Evolutionary conservation across 2,797 vertebrate genomes (phyloP).

Genomic region (Enteromius mattozi): DNA sequence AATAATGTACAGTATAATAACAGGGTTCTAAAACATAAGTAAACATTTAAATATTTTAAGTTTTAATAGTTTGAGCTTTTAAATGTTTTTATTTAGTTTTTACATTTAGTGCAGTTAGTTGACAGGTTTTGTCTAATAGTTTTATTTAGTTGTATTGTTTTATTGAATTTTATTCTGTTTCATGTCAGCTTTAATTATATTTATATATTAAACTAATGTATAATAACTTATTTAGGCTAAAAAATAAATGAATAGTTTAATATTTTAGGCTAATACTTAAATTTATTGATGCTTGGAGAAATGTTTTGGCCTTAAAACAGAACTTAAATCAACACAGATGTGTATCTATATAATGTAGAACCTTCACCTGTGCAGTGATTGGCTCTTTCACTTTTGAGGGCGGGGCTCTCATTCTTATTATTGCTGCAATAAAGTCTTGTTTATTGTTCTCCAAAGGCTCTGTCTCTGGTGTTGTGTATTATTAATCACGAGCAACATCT

Average conservation of each 20-base stretch:
- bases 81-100: too few relatives aligned
- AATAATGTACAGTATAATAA: background rate
- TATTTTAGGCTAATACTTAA: background rate
- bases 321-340: background rate
- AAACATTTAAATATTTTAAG: too few relatives aligned
- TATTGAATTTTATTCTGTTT: background rate
- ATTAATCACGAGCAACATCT: constrained; percentile 27
- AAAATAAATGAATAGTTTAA: background rate
- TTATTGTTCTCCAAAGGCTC: background rate
- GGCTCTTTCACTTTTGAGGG: background rate
- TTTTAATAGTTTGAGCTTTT: too few relatives aligned
- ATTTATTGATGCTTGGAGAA: background rate
- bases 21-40: background rate
- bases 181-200: background rate
- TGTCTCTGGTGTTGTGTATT: background rate
- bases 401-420: background rate
- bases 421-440: background rate
- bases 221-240: background rate
- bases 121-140: background rate
- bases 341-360: background rate
- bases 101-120: background rate
- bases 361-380: background rate
- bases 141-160: too few relatives aligned
- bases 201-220: background rate
- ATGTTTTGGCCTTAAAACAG: background rate